Conservation (phyloP, 1,140 invertebrate species). For the Drosophila nebulosa region DNA sequence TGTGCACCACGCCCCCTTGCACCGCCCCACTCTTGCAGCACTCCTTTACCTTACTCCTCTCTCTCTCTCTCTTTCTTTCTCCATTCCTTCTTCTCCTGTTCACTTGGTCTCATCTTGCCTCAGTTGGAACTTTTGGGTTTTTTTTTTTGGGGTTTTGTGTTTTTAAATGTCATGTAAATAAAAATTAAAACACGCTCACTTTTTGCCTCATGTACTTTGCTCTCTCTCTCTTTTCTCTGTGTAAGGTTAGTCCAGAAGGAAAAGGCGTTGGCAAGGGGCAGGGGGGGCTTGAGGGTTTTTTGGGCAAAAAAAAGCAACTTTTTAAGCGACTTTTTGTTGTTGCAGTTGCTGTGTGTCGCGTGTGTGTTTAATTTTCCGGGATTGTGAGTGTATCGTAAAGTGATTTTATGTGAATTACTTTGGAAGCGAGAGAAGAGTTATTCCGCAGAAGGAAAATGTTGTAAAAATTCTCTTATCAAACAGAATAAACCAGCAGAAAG, state of each 20-base stretch:
- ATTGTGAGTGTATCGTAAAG: constrained; percentile 16
- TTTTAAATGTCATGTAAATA: constrained; percentile 64
- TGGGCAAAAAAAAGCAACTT: constrained; percentile 38
- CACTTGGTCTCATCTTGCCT: constrained; percentile 24
- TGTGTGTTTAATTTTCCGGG: constrained; percentile 43
- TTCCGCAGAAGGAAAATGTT: neutral
- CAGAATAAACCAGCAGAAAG: neutral
- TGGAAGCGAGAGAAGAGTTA: neutral
- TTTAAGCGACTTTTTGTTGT: constrained; percentile 49
- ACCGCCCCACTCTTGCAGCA: neutral
- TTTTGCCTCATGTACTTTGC: constrained; percentile 10
- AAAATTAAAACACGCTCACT: constrained; percentile 52
- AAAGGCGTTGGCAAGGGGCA: neutral
- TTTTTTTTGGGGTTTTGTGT: constrained; percentile 8
- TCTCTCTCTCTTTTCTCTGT: neutral
- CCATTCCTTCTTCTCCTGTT: neutral
- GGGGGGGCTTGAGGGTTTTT: too few relatives aligned
- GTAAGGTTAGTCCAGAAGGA: neutral
- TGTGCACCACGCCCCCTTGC: constrained; percentile 14
- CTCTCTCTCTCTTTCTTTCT: neutral
- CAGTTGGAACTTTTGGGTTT: neutral
- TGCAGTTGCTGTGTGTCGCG: constrained; percentile 3
- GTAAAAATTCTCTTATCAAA: neutral
- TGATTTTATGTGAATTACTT: neutral
- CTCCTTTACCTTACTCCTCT: neutral